Base-by-base conservation (phyloP, 2,113 vertebrate species). In the Oncorhynchus mykiss region DNA sequence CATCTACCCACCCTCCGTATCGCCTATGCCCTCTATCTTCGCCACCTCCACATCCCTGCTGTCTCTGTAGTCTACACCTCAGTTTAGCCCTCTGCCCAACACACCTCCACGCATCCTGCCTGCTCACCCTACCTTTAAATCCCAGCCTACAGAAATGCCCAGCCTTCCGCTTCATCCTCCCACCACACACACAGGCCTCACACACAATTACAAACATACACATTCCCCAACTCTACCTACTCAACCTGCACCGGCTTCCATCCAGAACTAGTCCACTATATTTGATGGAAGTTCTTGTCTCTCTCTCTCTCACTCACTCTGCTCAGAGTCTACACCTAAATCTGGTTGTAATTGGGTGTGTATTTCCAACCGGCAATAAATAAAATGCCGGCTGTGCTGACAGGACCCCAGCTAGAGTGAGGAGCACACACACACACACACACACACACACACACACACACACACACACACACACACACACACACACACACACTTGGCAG, bases 331-430 rank as follows among this genome's bases (percentile, higher is more conserved):
- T 31, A 45, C 31, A 45, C 18, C 16, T 31, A 62, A 45, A 76
- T 49, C 20, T 62, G 45, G 49, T 59, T 70, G 29, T 70, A 69
- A 70, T 70, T 70, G 67, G 27, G 57, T 54, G 27, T 24, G 67
- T 70, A 70, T 70, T 48, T 62, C 49, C 57, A 70, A 13, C 16
- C 20, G 49, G 29, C 54, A 29, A 70, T 76, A 76, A 76, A 69
- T 75, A 75, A 76, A 70, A 27, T 62, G 66, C 22, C 49, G 34
- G 51, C 66, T 39, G 67, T 57, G 66, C 31, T 75, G n/a, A 75
- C 65, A 68, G 45, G 65, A 68, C 20, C 14, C 45, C 48, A 75
- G 45, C 60, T 67, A 13, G 9, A 7, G 25, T 2, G 14, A 25
- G 14, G 65, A 24, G 22, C 22, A 49, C 48, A 49, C 48, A 12